Conservation (phyloP, 2,888 invertebrate species). For the Erebia aethiops region DNA sequence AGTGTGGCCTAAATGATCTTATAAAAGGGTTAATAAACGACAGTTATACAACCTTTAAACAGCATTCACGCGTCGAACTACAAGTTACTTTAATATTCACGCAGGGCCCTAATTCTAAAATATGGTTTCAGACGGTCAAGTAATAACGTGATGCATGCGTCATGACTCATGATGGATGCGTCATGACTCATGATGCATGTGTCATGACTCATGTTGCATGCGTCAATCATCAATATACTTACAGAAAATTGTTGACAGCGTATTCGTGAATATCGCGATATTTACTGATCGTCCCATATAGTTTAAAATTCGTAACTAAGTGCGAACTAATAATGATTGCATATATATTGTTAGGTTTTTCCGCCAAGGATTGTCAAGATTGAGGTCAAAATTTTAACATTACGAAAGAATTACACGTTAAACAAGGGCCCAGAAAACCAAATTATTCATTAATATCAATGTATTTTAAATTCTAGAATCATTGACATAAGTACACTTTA, state of each 20-base stretch:
- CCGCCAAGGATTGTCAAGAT: neutral
- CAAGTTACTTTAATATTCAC: slow-evolving; percentile 11
- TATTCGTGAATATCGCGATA: neutral
- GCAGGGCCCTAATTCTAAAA: neutral
- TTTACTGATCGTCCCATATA: neutral
- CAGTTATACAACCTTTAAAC: slow-evolving; percentile 41
- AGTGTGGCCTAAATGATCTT: slow-evolving; percentile 75
- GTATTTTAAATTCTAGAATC: slow-evolving; percentile 16
- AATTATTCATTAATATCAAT: slow-evolving; percentile 18
- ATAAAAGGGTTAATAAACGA: slow-evolving; percentile 33
- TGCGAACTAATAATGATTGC: neutral
- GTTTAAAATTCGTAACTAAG: neutral
- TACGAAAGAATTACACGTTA: neutral
- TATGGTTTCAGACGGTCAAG: neutral
- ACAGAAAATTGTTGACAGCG: neutral
- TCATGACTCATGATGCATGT: too few relatives aligned
- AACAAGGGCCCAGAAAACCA: slow-evolving; percentile 1
- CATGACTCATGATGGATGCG: too few relatives aligned
- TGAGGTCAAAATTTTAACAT: neutral
- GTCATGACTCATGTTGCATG: too few relatives aligned
- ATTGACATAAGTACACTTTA: slow-evolving; percentile 13
- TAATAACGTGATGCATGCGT: neutral
- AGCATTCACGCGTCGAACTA: slow-evolving; percentile 41
- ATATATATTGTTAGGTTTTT: neutral
- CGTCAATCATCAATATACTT: too few relatives aligned